Evolutionary conservation across 2,888 invertebrate species (phyloP).

Genomic region (Epicampocera succincta): DNA sequence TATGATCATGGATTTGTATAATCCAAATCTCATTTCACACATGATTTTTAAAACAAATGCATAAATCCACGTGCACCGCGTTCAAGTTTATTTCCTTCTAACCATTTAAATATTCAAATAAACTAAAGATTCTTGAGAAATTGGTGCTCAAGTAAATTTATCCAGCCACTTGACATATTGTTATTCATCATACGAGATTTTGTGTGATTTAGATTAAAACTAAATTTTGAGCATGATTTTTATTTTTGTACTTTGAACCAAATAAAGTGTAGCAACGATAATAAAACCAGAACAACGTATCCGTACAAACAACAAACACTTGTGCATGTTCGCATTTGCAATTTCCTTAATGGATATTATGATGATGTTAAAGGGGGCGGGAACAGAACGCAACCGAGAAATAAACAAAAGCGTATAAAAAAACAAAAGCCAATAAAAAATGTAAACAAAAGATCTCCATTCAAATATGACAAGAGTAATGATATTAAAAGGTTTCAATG

Average conservation of each 20-base stretch:
- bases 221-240: conserved; percentile 28
- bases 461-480: conserved; percentile 26
- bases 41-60: background rate
- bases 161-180: background rate
- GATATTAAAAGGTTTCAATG: conserved; percentile 9
- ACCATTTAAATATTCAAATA: conserved; percentile 12
- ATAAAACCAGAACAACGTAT: no score
- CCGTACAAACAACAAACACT: no score
- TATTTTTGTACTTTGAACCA: conserved; percentile 25
- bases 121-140: conserved; percentile 18
- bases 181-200: conserved; percentile 16
- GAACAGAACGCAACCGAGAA: conserved; percentile 11
- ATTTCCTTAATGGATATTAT: conserved; percentile 49
- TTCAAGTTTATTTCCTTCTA: conserved; percentile 28
- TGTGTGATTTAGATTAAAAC: conserved; percentile 26
- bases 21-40: no score
- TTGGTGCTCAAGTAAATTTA: conserved; percentile 29
- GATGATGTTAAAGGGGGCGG: conserved; percentile 39
- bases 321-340: conserved; percentile 10
- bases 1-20: no score
- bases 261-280: conserved; percentile 10
- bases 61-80: no score
- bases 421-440: conserved; percentile 21
- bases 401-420: background rate
- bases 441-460: conserved; percentile 2